Evolutionary conservation across 2,113 vertebrate species (phyloP).

Genomic region (Crocuta crocuta): DNA sequence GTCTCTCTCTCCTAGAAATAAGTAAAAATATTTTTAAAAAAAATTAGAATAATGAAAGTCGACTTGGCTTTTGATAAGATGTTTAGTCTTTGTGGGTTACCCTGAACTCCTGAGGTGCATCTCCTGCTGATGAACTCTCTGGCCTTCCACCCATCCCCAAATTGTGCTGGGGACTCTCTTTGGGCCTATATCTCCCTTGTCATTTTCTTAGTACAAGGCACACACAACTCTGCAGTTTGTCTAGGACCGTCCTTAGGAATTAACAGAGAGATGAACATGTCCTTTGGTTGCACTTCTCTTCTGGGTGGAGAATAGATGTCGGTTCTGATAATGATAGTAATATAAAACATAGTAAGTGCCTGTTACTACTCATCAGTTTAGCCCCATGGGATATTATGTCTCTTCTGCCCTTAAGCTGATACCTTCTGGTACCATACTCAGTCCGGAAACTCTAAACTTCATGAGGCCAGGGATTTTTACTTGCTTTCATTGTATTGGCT

Average conservation of each 20-base stretch:
- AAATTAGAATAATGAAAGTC: not conserved
- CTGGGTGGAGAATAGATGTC: not conserved
- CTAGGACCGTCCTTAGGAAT: not conserved
- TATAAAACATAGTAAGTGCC: not conserved
- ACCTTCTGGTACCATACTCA: not conserved
- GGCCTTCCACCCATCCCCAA: not conserved
- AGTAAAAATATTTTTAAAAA: not conserved
- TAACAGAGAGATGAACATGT: not conserved
- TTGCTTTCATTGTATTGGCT: slow-evolving; percentile 3
- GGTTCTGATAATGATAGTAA: slow-evolving; percentile 1
- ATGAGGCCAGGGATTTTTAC: not conserved
- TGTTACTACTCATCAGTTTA: not conserved
- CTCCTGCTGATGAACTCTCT: not conserved
- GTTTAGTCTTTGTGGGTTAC: not conserved
- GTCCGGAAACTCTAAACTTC: not conserved
- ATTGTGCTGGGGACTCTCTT: not conserved
- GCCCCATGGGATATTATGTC: not conserved
- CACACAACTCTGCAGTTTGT: not conserved
- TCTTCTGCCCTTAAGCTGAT: not conserved
- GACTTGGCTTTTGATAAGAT: not conserved
- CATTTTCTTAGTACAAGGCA: not conserved
- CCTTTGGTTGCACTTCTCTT: slow-evolving; percentile 4
- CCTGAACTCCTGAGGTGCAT: not conserved
- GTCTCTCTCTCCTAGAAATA: no score
- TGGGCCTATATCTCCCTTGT: not conserved